Evolutionary conservation across 2,113 vertebrate genomes (phyloP).

Genomic region (Elephas maximus): DNA sequence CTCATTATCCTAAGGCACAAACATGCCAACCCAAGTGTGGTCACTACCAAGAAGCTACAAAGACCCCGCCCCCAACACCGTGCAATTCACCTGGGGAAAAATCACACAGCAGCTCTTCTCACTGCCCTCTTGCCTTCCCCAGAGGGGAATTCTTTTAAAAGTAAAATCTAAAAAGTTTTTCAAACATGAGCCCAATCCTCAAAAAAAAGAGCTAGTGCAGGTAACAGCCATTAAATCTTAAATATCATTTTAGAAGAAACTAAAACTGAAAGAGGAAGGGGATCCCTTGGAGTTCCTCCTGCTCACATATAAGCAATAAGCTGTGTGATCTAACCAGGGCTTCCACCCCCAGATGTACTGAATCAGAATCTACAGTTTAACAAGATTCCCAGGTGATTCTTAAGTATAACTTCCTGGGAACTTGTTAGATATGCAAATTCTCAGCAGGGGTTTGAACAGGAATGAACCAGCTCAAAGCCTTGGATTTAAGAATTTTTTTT

Average conservation of each 20-base stretch:
- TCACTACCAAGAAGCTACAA: rapidly evolving
- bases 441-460: no score
- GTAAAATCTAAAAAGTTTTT: background rate
- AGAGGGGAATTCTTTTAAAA: background rate
- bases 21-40: background rate
- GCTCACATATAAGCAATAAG: background rate
- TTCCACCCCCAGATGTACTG: no score
- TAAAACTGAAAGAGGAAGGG: background rate
- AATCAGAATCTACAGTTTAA: no score
- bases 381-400: no score
- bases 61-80: rapidly evolving
- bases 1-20: rapidly evolving
- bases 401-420: no score
- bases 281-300: no score
- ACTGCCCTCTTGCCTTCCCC: rapidly evolving
- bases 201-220: background rate
- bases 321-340: background rate
- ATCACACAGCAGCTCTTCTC: rapidly evolving
- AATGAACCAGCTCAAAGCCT: no score
- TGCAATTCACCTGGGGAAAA: background rate
- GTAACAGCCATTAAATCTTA: background rate
- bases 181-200: background rate
- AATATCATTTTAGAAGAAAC: background rate
- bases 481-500: no score
- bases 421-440: no score